phyloP scores from a whole-genome alignment of 2,113 vertebrate species.

The Fregetta grallaria region DNA sequence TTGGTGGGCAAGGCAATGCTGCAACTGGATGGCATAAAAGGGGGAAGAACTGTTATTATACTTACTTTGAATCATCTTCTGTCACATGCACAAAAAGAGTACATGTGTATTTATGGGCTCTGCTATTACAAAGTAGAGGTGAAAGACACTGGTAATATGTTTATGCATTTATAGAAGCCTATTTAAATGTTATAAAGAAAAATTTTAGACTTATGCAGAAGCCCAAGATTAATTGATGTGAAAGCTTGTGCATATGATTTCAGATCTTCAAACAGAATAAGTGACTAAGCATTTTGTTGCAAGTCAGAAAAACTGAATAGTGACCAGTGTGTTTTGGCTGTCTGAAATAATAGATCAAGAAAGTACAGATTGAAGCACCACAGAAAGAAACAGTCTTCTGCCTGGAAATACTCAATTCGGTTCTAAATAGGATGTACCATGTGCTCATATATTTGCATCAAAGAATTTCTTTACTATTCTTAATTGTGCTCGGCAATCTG shows the following conservation, averaged over 20 bases:
- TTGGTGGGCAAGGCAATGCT: background rate
- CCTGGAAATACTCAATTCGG: background rate
- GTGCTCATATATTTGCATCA: background rate
- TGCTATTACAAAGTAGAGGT: background rate
- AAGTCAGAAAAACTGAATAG: background rate
- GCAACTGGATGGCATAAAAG: background rate
- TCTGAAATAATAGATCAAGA: background rate
- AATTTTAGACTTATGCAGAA: background rate
- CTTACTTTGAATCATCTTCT: background rate
- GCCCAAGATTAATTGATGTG: background rate
- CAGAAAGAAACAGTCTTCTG: background rate
- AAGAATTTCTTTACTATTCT: background rate
- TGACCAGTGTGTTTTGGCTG: background rate
- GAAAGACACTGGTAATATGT: background rate
- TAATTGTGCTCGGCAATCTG: background rate
- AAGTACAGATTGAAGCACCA: background rate
- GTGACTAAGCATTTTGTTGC: background rate
- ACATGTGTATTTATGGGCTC: background rate
- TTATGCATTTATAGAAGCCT: background rate
- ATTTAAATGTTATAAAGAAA: background rate
- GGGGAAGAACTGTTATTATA: background rate
- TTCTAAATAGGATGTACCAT: background rate
- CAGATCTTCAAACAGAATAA: background rate
- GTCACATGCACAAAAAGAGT: background rate
- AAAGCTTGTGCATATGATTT: background rate